Evolutionary conservation across 2,113 vertebrate species (phyloP).

Genomic region (Balaeniceps rex): DNA sequence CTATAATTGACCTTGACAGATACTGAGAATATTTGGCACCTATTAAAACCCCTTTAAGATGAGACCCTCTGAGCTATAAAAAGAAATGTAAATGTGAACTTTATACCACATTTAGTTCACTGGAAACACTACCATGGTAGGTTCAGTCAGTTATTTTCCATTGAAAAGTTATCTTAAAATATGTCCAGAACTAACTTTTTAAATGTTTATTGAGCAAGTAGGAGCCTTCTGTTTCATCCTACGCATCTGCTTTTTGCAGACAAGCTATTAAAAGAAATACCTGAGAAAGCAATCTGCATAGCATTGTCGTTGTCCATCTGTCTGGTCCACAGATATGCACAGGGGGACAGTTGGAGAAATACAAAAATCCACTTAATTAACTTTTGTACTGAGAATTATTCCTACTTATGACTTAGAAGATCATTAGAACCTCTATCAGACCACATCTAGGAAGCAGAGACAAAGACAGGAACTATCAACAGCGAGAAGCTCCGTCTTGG

Average conservation of each 20-base stretch:
- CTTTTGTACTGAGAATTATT: neutral
- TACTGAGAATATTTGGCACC: slow-evolving; percentile 12
- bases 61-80: neutral
- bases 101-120: neutral
- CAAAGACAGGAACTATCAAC: neutral
- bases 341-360: neutral
- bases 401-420: neutral
- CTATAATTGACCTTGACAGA: slow-evolving; percentile 37
- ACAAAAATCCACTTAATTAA: neutral
- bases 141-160: neutral
- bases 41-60: slow-evolving; percentile 12
- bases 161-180: neutral
- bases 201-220: neutral
- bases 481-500: neutral
- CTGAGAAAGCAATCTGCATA: neutral
- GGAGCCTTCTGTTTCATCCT: neutral
- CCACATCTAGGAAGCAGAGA: neutral
- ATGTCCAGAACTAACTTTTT: neutral
- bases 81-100: slow-evolving; percentile 10
- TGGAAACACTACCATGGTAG: neutral
- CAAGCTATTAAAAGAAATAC: neutral
- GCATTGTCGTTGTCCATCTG: neutral
- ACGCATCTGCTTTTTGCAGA: neutral
- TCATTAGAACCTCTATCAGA: neutral
- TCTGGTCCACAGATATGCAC: neutral